These are phyloP conservation scores for Gopherus evgoodei DNA, from an alignment of 2,113 vertebrate species.

Conservation along the genomic window DNA sequence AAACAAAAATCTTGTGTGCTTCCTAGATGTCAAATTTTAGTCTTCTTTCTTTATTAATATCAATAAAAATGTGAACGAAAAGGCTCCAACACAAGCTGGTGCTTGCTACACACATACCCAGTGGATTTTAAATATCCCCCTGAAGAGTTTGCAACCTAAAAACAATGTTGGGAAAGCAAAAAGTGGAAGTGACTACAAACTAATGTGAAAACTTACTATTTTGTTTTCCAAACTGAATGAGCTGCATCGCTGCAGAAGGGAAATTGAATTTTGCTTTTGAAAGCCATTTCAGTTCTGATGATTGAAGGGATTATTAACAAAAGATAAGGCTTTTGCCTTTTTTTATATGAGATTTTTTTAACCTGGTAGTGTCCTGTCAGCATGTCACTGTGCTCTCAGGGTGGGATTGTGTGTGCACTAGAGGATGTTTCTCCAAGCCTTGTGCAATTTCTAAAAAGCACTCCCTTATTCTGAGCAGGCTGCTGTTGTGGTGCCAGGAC, in stretches of 20 bases:
- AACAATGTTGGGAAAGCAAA: background rate
- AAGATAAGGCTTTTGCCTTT: background rate
- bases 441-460: background rate
- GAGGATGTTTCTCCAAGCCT: background rate
- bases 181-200: slow-evolving; percentile 1
- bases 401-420: background rate
- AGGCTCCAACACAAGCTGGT: background rate
- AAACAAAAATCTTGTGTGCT: background rate
- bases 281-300: background rate
- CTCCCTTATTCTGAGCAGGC: background rate
- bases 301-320: background rate
- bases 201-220: rapidly evolving
- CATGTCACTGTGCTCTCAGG: background rate
- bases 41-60: background rate
- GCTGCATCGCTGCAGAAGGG: background rate
- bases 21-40: background rate
- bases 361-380: background rate
- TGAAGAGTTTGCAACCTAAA: background rate
- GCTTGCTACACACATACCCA: background rate
- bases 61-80: background rate
- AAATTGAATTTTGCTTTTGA: background rate
- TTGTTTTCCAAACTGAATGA: background rate
- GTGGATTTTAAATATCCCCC: background rate
- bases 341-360: background rate
- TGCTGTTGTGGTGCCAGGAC: background rate